Evolutionary conservation across 2,888 invertebrate genomes (phyloP), one percentile per base, ranked within the genome.

Genomic region (Lordiphosa fenestrarum): DNA sequence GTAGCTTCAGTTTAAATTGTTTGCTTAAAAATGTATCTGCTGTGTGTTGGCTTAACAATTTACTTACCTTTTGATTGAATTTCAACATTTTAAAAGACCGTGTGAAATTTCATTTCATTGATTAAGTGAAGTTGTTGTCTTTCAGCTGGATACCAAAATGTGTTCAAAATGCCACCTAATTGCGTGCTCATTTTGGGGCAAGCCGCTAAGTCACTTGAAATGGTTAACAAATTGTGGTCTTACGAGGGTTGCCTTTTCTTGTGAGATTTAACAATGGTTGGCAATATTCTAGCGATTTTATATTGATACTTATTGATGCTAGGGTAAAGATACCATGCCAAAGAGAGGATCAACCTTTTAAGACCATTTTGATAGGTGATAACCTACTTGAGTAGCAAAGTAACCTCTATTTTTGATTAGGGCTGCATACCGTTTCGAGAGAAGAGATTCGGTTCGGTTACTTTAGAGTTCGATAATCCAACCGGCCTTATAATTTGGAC

Each of bases 131-230:
- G 51, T 69, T 67, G 67, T 21, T 33, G 44, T n/a, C 42, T 62
- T 39, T 40, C 35, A 53, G n/a, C 52, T 76, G 76, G 76, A 80
- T 76, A 80, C 76, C 76, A 76, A 5, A 25, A 25, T 74, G 76
- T 53, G 62, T 68, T 64, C 71, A 72, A 76, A 77, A 77, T 80
- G 65, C 70, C 63, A 59, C 63, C 74, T 77, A 80, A 78, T 80
- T 78, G 71, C 51, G 66, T 66, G 69, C 66, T 80, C 74, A 62
- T 78, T 25, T 77, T 74, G 70, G 63, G 60, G 21, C 62, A 4
- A 25, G 51, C 52, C 67, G 51, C 52, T 61, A 57, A 62, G 57
- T 64, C 46, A 61, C 40, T 59, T 53, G 48, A 59, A 59, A 15
- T 48, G 52, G 46, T 35, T 10, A 15, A 19, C 13, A 46, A 19